These are phyloP conservation scores for Cylas formicarius DNA, from an alignment of 1,140 invertebrate genomes.

Conservation along the genomic window DNA sequence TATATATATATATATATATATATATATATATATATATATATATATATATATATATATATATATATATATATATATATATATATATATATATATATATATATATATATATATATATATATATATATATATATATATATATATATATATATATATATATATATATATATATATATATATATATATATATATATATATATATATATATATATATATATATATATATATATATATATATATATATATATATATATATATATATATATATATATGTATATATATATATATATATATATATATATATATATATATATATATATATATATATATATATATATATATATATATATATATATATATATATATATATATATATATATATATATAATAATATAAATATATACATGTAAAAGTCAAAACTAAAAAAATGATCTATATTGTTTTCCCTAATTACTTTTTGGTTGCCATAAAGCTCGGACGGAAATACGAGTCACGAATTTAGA, in stretches of 20 bases:
- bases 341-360: conserved; percentile 10
- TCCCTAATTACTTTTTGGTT: no score
- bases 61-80: conserved; percentile 11
- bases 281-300: conserved; percentile 10
- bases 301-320: conserved; percentile 11
- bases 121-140: conserved; percentile 10
- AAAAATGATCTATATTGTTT: no score
- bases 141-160: conserved; percentile 10
- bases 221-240: conserved; percentile 8
- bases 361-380: no score
- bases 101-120: conserved; percentile 12
- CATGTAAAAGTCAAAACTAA: no score
- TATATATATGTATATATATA: conserved; percentile 11
- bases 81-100: conserved; percentile 12
- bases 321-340: conserved; percentile 10
- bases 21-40: conserved; percentile 6
- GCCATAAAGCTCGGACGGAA: no score
- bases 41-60: conserved; percentile 11
- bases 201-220: conserved; percentile 9
- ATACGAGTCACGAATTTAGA: no score
- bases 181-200: conserved; percentile 9
- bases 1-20: conserved; percentile 5
- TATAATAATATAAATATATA: no score
- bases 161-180: conserved; percentile 10
- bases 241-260: conserved; percentile 12